Base-by-base conservation (phyloP, 2,888 invertebrate genomes). In the Lycaena phlaeas region DNA sequence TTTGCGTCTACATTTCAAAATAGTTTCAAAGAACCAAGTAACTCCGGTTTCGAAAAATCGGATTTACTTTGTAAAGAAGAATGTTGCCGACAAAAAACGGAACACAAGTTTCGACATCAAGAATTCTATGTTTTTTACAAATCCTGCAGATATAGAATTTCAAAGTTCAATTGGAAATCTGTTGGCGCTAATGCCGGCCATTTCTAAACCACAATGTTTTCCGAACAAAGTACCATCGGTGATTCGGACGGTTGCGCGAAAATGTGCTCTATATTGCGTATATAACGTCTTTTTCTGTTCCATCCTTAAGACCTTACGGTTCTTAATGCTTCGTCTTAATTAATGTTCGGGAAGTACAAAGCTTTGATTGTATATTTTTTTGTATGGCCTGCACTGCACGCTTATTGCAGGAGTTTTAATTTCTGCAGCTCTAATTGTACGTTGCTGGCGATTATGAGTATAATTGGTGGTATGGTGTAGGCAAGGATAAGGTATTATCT, bases 341-440 rank as follows among this genome's bases (percentile, higher is more conserved):
- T 74, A 77, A 75, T 72, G 75, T 76, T 75, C 69, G 68, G 68
- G 68, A 61, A 69, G 74, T 67, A 68, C 68, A 75, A 72, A 69
- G 71, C 70, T 68, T 55, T 63, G 64, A 68, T 74, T 79, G 68
- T 76, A 54, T 71, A 59, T 71, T 74, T 74, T 22, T 75, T 71
- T 72, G 56, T 68, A 52, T 59, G 62, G 59, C 49, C 53, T 56
- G 55, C 57, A 57, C 54, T 56, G 55, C 60, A 56, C 64, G 60
- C 61, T 72, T 64, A 70, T 70, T 68, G 65, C 62, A 56, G 56
- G 64, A 66, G 64, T 66, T 74, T 75, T 70, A 69, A 75, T 76
- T 75, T 71, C 67, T 73, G 68, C 69, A 66, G 67, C 72, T 70
- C 74, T 77, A 70, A 73, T 76, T 73, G 67, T 69, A 68, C 73